A percentile compares a stretch with the other conserved stretches of the same genome.
These are phyloP conservation scores for Aegotheles bennettii DNA, from an alignment of 2,113 vertebrate genomes.

Conservation along the genomic window DNA sequence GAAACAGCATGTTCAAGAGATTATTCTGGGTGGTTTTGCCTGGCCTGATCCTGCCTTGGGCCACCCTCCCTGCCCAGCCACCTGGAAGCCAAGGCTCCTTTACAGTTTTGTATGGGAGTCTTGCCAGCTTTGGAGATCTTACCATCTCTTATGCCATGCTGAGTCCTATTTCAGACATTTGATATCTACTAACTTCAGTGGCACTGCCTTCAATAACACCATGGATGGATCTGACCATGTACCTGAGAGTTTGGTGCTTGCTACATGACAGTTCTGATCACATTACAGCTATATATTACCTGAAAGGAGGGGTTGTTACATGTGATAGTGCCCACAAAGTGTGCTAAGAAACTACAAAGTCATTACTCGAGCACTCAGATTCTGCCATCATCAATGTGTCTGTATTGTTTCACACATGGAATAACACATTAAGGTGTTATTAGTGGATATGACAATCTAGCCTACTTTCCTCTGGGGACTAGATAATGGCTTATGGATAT, in stretches of 20 bases:
- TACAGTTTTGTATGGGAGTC: background rate
- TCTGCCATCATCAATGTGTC: background rate
- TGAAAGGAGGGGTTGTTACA: background rate
- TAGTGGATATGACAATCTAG: conserved; percentile 15
- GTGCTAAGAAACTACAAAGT: background rate
- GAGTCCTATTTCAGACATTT: background rate
- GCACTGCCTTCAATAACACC: background rate
- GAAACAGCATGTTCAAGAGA: background rate
- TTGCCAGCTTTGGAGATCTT: background rate
- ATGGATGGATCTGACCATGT: background rate
- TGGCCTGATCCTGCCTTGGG: background rate
- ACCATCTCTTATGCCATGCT: background rate
- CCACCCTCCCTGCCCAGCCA: background rate
- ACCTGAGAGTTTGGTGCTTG: background rate
- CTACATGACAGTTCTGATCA: background rate
- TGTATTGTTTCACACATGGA: background rate
- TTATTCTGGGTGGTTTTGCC: background rate
- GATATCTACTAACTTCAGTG: background rate
- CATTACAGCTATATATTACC: background rate
- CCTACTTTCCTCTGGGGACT: background rate
- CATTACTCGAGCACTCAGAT: background rate
- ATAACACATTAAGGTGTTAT: conserved; percentile 37
- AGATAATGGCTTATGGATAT: conserved; percentile 18
- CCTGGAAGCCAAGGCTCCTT: background rate
- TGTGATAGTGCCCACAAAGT: background rate